A percentile compares a stretch with the other conserved stretches of the same genome.
Evolutionary conservation across 2,113 vertebrate species (phyloP).

Genomic region (Cricetomys ansorgei): DNA sequence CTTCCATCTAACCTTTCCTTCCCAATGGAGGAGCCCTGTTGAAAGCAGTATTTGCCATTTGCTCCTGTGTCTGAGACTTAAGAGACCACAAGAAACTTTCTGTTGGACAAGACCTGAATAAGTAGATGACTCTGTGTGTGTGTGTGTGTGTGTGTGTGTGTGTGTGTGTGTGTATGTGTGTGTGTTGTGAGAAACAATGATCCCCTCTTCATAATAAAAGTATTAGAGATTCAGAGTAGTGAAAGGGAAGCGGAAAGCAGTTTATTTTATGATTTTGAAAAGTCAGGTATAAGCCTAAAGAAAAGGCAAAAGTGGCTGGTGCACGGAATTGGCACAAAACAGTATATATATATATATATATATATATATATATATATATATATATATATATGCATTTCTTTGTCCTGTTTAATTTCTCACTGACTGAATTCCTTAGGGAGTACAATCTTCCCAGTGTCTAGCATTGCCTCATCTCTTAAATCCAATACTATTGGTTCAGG

Average conservation of each 20-base stretch:
- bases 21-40: not conserved
- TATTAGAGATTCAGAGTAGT: not conserved
- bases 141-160: not conserved
- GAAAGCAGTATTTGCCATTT: not conserved
- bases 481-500: not conserved
- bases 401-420: not conserved
- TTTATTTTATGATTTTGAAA: not conserved
- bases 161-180: not conserved
- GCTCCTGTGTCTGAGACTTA: not conserved
- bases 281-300: not conserved
- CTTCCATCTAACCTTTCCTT: not conserved
- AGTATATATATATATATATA: not conserved
- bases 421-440: not conserved
- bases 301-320: not conserved
- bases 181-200: too few relatives aligned
- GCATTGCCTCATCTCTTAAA: not conserved
- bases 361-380: too few relatives aligned
- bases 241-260: too few relatives aligned
- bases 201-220: not conserved
- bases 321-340: not conserved
- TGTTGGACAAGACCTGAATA: not conserved
- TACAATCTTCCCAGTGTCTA: not conserved
- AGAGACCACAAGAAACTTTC: not conserved
- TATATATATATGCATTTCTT: not conserved
- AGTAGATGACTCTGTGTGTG: not conserved